phyloP scores from a whole-genome alignment of 2,113 vertebrate genomes.

The Ariopsis seemanni region DNA sequence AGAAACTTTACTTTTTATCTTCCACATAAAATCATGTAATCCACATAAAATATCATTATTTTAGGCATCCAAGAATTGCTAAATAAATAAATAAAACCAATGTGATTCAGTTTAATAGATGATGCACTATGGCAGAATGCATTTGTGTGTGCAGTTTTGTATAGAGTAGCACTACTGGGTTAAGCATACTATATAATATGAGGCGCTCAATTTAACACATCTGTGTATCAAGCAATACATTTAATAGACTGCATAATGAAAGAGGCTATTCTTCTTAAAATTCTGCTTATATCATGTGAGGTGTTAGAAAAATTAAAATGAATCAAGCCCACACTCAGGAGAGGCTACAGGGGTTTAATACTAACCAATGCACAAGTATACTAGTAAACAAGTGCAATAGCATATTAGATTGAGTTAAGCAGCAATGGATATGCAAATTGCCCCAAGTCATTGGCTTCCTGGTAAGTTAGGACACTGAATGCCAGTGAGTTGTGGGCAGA shows the following conservation, averaged over 20 bases:
- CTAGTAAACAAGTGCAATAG: neutral
- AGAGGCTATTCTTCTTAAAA: neutral
- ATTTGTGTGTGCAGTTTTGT: neutral
- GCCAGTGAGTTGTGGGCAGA: neutral
- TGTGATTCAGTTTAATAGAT: neutral
- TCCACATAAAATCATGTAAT: neutral
- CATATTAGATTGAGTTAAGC: neutral
- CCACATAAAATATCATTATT: neutral
- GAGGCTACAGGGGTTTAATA: neutral
- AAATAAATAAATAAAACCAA: neutral
- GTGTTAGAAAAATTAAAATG: neutral
- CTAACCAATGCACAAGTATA: neutral
- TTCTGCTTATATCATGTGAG: too few relatives aligned
- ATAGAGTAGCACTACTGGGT: neutral
- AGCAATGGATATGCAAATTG: neutral
- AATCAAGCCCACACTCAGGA: neutral
- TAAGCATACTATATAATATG: neutral
- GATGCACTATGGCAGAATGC: neutral
- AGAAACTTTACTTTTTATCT: neutral
- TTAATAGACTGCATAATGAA: neutral
- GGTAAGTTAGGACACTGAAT: neutral
- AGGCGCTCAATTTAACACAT: neutral
- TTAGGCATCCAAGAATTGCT: neutral
- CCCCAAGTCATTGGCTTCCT: neutral
- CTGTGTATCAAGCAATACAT: neutral